phyloP scores from a whole-genome alignment of 1,140 invertebrate genomes.

The Drosophila sulfurigaster region DNA sequence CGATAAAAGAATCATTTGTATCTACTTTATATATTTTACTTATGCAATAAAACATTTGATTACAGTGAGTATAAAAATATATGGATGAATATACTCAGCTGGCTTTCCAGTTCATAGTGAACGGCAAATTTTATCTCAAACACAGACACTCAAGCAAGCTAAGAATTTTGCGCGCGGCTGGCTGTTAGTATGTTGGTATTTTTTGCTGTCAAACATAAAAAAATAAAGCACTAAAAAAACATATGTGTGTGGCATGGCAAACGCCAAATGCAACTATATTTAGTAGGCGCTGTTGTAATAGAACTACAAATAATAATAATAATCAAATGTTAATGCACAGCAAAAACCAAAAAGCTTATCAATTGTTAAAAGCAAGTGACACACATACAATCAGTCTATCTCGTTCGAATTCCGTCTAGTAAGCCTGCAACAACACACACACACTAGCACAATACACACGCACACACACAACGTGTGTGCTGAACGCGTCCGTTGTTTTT shows the following conservation, averaged over 20 bases:
- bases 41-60: no score
- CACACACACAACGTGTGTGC: constrained; percentile 29
- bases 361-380: constrained; percentile 32
- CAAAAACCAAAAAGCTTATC: constrained; percentile 6
- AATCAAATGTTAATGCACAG: neutral
- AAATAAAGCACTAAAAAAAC: constrained; percentile 24
- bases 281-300: constrained; percentile 22
- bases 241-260: constrained; percentile 33
- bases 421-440: neutral
- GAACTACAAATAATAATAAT: constrained; percentile 18
- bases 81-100: neutral
- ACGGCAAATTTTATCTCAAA: neutral
- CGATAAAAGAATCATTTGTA: no score
- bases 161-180: constrained; percentile 35
- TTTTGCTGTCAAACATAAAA: constrained; percentile 12
- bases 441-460: no score
- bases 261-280: constrained; percentile 15
- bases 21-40: no score
- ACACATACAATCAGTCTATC: constrained; percentile 17
- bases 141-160: constrained; percentile 15
- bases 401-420: constrained; percentile 25
- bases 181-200: constrained; percentile 39
- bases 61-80: neutral
- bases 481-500: constrained; percentile 23
- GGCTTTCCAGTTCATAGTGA: neutral